Evolutionary conservation across 2,888 invertebrate genomes (phyloP), one percentile per base, ranked within the genome.

Genomic region (Calameuta idolon): DNA sequence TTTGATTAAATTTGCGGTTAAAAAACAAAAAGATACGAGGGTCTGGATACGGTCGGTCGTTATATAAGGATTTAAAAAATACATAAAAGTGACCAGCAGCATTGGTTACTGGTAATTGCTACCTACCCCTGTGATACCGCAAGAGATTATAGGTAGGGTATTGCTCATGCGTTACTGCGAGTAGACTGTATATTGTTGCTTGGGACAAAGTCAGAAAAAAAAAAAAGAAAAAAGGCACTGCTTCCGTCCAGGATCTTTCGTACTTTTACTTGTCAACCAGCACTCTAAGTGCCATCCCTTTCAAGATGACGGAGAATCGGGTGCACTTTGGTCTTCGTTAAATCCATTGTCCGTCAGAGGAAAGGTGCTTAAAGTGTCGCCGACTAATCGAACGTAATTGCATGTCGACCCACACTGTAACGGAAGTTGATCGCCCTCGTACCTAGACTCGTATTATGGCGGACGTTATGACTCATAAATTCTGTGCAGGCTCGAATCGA

Each of bases 351-450:
- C 55, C 55, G 23, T 55, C 55, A 55, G 55, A 55, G 55, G 55
- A 55, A 55, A 55, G 55, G 23, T 55, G 55, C 55, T 55, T 55
- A 55, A 55, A 55, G 55, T 55, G 55, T 55, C 23, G 55, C 55
- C 55, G 75, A 79, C 78, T 73, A 69, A 69, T 82, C 76, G 75
- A 79, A 78, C 80, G 80, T 81, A 81, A 84, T 83, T 83, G 80
- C 79, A 75, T 33, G 76, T 37, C 76, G 76, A 69, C 80, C 81
- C 79, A 81, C 80, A 76, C 55, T 34, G 68, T 75, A 79, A 82
- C 81, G 84, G 84, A 84, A 84, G 83, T 81, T 78, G 78, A 80
- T 83, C 79, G 83, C 81, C 81, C 79, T 80, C 81, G 80, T 55
- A 55, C 23, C 55, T 55, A 55, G 23, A 55, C 55, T 55, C 69